These are phyloP conservation scores for Cryptocephalus moraei DNA, from an alignment of 2,888 invertebrate species.

Conservation along the genomic window DNA sequence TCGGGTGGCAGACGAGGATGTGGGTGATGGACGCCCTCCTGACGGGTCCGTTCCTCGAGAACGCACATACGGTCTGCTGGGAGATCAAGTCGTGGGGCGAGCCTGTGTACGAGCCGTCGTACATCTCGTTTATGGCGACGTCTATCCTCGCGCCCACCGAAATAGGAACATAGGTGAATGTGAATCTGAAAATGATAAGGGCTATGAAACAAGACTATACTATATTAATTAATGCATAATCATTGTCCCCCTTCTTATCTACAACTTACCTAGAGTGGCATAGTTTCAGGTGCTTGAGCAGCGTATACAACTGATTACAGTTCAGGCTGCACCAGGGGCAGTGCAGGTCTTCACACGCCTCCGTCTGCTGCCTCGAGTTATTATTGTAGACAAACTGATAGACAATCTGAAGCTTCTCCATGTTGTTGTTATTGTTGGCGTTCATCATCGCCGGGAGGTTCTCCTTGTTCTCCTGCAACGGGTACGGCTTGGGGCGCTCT, in stretches of 20 bases:
- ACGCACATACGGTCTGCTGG: slow-evolving; percentile 58
- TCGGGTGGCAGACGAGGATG: slow-evolving; percentile 68
- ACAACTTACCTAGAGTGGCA: slow-evolving; percentile 59
- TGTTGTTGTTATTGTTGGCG: slow-evolving; percentile 32
- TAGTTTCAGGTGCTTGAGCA: slow-evolving; percentile 86
- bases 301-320: slow-evolving; percentile 75
- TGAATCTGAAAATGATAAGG: slow-evolving; percentile 48
- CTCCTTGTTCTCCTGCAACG: slow-evolving; percentile 35
- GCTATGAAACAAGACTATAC: no score
- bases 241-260: no score
- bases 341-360: slow-evolving; percentile 83
- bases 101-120: slow-evolving; percentile 91
- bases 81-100: slow-evolving; percentile 83
- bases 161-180: slow-evolving; percentile 82
- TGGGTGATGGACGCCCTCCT: slow-evolving; percentile 67
- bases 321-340: slow-evolving; percentile 95
- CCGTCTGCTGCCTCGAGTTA: slow-evolving; percentile 89
- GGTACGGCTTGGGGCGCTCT: slow-evolving; percentile 52
- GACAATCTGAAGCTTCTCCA: slow-evolving; percentile 66
- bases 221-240: no score
- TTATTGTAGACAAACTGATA: slow-evolving; percentile 96
- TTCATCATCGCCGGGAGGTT: slow-evolving; percentile 29
- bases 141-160: slow-evolving; percentile 74
- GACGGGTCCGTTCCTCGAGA: slow-evolving; percentile 60
- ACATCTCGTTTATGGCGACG: slow-evolving; percentile 89